phyloP scores from a whole-genome alignment of 1,140 invertebrate species.

The Tribolium castaneum region DNA sequence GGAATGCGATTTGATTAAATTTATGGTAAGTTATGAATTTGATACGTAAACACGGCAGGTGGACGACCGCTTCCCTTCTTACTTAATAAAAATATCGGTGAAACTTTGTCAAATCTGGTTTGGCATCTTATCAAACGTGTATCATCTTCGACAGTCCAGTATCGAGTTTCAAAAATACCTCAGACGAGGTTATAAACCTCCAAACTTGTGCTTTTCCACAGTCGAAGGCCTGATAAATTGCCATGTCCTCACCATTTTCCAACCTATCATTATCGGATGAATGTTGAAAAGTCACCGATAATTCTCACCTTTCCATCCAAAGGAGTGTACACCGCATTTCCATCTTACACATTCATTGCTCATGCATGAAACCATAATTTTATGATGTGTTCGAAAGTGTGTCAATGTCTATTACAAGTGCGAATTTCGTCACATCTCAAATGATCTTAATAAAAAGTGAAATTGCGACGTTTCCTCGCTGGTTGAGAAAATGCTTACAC shows the following conservation, averaged over 20 bases:
- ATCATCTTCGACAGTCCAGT: background rate
- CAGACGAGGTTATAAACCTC: background rate
- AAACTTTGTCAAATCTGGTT: background rate
- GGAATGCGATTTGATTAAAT: constrained; percentile 5
- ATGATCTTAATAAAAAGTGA: constrained; percentile 29
- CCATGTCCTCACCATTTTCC: constrained; percentile 1
- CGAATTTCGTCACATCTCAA: constrained; percentile 44
- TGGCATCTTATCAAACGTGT: background rate
- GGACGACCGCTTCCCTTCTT: background rate
- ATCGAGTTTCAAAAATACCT: background rate
- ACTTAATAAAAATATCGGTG: background rate
- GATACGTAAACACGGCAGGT: constrained; percentile 2
- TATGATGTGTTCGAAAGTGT: constrained; percentile 46
- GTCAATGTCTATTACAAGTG: constrained; percentile 47
- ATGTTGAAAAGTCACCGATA: background rate
- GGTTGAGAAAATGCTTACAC: background rate
- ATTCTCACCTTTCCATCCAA: constrained; percentile 6
- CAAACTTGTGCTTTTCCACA: background rate
- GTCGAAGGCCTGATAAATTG: background rate
- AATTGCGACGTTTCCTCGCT: constrained; percentile 13
- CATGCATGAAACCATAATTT: constrained; percentile 27
- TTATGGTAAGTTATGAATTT: constrained; percentile 1
- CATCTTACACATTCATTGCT: constrained; percentile 7
- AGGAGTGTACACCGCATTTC: constrained; percentile 15
- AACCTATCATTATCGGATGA: constrained; percentile 26